Base-by-base conservation (phyloP, 1,140 invertebrate genomes). In the Helicoverpa zea region DNA sequence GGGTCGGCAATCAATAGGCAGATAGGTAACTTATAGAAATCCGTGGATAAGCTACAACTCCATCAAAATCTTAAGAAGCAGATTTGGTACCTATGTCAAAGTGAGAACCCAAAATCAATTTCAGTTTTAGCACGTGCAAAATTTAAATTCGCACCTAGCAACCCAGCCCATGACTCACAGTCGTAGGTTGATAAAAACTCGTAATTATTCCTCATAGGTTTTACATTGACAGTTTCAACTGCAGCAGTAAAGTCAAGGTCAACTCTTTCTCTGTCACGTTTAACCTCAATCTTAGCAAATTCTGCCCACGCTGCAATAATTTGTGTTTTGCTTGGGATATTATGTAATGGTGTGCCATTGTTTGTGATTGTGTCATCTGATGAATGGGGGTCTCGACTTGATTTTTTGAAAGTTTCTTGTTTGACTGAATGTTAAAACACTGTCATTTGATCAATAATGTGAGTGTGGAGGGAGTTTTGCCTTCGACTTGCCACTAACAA, bases 151-250 rank as follows among this genome's bases (percentile, higher is more conserved):
- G 13, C 18, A 49, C 29, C 54, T 66, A 49, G 76, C 35, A 58
- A 68, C 63, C 79, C 77, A 77, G 63, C 81, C 81, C 81, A 83
- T 90, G 89, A 90, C 81, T 91, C 87, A 89, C 78, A 82, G 79
- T 1, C 66, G 66, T 52, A 18, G 88, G 87, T 83, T 80, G 87
- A 64, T 85, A 88, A 89, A 87, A 88, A 86, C 54, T 75, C 61
- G 13, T 51, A 47, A 77, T 54, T 70, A 78, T 47, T 56, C 52
- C 68, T 70, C 52, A 54, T 9, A 9, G 23, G 30, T 68, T 30
- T 58, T 30, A 16, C 74, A 77, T 64, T 64, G 59, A 30, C 74
- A 51, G 29, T 64, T 68, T 68, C 3, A 29, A 16, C 18, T 82
- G 74, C 54, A 18, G 72, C 64, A 70, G 63, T 56, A 76, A 85